Base-by-base conservation (phyloP, 2,113 vertebrate genomes). In the Leptocoma aspasia region DNA sequence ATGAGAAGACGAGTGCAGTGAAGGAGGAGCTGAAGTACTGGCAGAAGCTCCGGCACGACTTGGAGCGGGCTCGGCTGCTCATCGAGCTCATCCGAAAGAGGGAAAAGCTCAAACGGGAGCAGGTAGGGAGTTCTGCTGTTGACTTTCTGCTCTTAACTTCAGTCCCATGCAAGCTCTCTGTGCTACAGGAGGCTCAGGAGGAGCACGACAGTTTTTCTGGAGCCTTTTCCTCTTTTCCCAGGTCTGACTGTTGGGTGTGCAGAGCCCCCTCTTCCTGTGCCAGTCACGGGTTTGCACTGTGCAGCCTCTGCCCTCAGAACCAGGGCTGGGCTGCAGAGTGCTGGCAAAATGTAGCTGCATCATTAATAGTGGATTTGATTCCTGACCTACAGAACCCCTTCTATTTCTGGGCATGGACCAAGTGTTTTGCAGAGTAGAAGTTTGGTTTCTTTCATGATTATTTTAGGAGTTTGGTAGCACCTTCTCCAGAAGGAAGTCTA, bases 81-180 rank as follows among this genome's bases (percentile, higher is more conserved):
- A 98, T 99, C 33, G 99, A 99, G 96, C 98, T 99, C 81, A 99
- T 99, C 92, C 99, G 99, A 10, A 99, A 99, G 96, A 98, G 99
- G 94, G 99, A 99, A 65, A 99, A 99, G 90, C 98, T 99, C 75
- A 99, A 99, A 95, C 97, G 99, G 91, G 99, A 99, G 83, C 99
- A 99, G 98, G 99, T 99, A 79, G 92, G 97, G 64, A 35, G 9
- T 7, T 42, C 2, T 71, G 66, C 77, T 82, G 60, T 42, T 13
- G 7, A 42, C 15, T 24, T 57, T 44, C 73, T 93, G 73, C 78
- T 26, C 33, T 65, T 35, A 15, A 9, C 39, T 63, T 35, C 2
- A 3, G 26, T 30, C 33, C 50, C 10, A 1, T 16, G 17, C 17
- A 26, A 39, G 39, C 61, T n/a, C 15, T 19, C 8, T 14, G 33